Evolutionary conservation across 2,888 invertebrate species (phyloP), one percentile per base, ranked within the genome.

Genomic region (Galerucella calmariensis): DNA sequence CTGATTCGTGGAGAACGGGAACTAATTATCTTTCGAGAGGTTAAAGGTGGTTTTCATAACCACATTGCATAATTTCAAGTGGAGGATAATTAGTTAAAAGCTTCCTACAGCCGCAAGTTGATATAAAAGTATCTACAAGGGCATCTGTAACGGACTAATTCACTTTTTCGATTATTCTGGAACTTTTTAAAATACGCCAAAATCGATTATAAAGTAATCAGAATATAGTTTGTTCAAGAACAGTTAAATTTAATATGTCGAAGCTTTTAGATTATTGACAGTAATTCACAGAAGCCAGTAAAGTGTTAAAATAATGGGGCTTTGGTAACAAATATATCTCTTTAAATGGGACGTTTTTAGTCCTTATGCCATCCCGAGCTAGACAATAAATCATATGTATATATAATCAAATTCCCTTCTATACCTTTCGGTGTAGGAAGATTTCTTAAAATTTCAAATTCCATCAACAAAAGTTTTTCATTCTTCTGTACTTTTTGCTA

Each of bases 1-100:
- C 56, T 2, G 56, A 56, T 20, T 56, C 56, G 56, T 56, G 56
- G 20, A n/a, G 16, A 56, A 56, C 53, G 1, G 20, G 56, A 56
- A 56, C 56, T 56, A 56, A 56, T 56, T 56, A 56, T 56, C 56
- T 53, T 53, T 53, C 4, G 8, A 16, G n/a, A 53, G n/a, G 56
- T 56, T 9, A 16, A 56, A 56, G 56, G 56, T 56, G 16, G 16
- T 56, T 20, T 9, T 3, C 20, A 20, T 56, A 56, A 56, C 9
- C 56, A 20, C 2, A 20, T 56, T 16, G 16, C n/a, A 53, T 2
- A 53, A 53, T 53, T 53, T n/a, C n/a, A 5, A 53, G 20, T 56
- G 20, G 16, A 48, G 48, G 5, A 48, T 11, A 14, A 12, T 48
- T 48, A 5, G 11, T 48, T 48, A 48, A 48, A 0, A 48, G 14